Evolutionary conservation across 2,888 invertebrate genomes (phyloP).

Genomic region (Calameuta pallipes): DNA sequence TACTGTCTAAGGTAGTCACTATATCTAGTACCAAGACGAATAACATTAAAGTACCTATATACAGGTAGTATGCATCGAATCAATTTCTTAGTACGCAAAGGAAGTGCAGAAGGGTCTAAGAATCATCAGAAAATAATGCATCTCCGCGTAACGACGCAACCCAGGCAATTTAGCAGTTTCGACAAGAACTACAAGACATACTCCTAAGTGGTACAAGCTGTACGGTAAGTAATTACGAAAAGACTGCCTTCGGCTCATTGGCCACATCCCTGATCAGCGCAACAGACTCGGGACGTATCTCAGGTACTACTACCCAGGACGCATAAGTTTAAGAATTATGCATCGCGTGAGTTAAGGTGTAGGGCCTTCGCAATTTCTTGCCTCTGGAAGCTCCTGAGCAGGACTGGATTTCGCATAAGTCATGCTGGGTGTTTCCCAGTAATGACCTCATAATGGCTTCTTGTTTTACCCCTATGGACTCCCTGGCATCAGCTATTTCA

Average conservation of each 20-base stretch:
- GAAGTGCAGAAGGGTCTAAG: neutral
- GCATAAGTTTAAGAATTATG: constrained; percentile 32
- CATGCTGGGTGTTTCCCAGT: constrained; percentile 58
- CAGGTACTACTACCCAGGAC: neutral
- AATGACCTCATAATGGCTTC: constrained; percentile 57
- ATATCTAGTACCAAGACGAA: neutral
- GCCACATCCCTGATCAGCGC: constrained; percentile 9
- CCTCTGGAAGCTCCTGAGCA: constrained; percentile 13
- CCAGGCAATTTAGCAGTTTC: constrained; percentile 31
- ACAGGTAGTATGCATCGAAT: neutral
- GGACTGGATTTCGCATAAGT: constrained; percentile 47
- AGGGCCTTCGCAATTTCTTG: constrained; percentile 39
- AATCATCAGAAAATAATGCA: neutral
- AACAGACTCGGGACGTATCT: neutral
- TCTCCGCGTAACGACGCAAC: neutral
- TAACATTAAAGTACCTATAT: neutral
- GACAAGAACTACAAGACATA: constrained; percentile 20
- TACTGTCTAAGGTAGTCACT: neutral
- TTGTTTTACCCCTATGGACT: constrained; percentile 53
- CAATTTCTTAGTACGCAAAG: neutral
- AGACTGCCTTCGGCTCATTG: constrained; percentile 13
- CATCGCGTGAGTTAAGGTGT: constrained; percentile 42
- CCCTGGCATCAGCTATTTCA: neutral
- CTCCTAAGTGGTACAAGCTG: neutral
- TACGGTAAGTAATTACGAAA: neutral